These are phyloP conservation scores for Drosophila mayri DNA, from an alignment of 1,140 invertebrate genomes.

Conservation along the genomic window DNA sequence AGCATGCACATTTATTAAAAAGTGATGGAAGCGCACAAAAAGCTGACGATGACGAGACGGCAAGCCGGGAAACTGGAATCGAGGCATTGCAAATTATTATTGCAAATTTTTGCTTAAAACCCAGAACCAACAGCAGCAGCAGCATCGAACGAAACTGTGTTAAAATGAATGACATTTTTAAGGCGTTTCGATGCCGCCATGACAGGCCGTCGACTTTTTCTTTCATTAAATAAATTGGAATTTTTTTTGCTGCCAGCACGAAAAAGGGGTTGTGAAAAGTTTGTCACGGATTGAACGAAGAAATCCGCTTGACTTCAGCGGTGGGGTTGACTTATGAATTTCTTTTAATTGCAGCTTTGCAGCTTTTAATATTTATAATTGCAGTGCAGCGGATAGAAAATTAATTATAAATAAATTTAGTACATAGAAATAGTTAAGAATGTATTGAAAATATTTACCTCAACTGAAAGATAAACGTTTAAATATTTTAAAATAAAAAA, in stretches of 20 bases:
- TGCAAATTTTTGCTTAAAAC: conserved; percentile 44
- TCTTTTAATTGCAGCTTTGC: conserved; percentile 10
- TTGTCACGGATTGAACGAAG: conserved; percentile 9
- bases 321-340: neutral
- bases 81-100: conserved; percentile 71
- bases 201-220: conserved; percentile 31
- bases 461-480: neutral
- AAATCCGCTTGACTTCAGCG: conserved; percentile 22
- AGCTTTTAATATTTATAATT: conserved; percentile 9
- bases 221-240: conserved; percentile 70
- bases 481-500: neutral
- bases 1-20: conserved; percentile 82
- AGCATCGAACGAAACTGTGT: conserved; percentile 14
- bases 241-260: conserved; percentile 26
- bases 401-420: neutral
- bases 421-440: neutral
- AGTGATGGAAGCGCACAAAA: conserved; percentile 77
- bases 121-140: neutral
- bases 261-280: conserved; percentile 14
- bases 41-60: conserved; percentile 22
- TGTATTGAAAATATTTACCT: neutral
- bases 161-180: conserved; percentile 72
- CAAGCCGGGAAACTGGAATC: conserved; percentile 56
- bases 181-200: conserved; percentile 59
- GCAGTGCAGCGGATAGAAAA: neutral